phyloP scores from a whole-genome alignment of 2,113 vertebrate species.

The Pampusana beccarii region DNA sequence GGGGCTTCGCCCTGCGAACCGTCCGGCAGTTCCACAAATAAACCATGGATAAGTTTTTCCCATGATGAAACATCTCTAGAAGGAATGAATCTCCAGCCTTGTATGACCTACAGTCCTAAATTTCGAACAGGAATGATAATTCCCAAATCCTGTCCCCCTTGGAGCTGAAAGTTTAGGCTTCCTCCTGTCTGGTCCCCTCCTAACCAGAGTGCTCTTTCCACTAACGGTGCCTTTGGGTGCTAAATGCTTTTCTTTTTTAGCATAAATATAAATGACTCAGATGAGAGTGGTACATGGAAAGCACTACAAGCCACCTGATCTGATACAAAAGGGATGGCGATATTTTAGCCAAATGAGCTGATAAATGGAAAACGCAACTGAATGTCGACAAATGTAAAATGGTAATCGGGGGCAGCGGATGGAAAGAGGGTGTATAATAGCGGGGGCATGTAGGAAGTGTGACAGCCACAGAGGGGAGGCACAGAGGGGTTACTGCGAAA shows the following conservation, averaged over 20 bases:
- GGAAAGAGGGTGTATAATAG: neutral
- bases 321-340: neutral
- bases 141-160: neutral
- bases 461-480: neutral
- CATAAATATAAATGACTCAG: neutral
- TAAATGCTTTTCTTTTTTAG: neutral
- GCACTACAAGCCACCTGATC: neutral
- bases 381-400: neutral
- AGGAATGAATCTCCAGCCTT: neutral
- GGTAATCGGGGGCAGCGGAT: neutral
- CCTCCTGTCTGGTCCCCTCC: neutral
- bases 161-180: neutral
- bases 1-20: neutral
- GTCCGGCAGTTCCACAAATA: neutral
- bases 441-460: neutral
- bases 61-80: neutral
- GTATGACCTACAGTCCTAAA: neutral
- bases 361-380: constrained; percentile 3
- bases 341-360: neutral
- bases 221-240: neutral
- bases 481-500: neutral
- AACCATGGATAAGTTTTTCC: neutral
- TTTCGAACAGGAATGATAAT: neutral
- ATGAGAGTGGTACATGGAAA: neutral
- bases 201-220: neutral